These are phyloP conservation scores for Palythoa heliodiscus DNA, from an alignment of 92 coral and sea anemone genomes.

Conservation along the genomic window DNA sequence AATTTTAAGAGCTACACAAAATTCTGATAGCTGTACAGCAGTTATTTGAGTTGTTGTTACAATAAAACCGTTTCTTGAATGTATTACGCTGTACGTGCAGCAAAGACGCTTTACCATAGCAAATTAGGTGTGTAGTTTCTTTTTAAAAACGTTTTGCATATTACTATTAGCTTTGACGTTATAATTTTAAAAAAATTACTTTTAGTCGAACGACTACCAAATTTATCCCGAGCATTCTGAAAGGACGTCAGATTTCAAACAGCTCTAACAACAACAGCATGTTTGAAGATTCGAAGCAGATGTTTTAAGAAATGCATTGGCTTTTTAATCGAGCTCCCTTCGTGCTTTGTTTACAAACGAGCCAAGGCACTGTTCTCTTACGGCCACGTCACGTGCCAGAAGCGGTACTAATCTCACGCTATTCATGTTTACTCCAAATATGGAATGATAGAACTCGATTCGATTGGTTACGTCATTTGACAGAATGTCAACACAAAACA, in stretches of 20 bases:
- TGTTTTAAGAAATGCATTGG: not conserved
- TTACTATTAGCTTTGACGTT: no score
- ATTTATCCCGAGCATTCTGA: no score
- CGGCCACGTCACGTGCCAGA: slow-evolving; percentile 41
- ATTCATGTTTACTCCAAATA: slow-evolving; percentile 59
- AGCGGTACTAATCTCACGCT: slow-evolving; percentile 40
- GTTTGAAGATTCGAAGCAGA: not conserved
- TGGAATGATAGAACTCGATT: slow-evolving; percentile 64
- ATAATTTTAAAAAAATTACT: no score
- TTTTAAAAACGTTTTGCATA: no score
- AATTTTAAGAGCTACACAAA: no score
- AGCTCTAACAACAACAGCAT: not conserved
- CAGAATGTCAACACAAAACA: slow-evolving; percentile 98
- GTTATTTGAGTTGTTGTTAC: no score
- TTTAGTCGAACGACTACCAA: no score
- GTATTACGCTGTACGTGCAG: no score
- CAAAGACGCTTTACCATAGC: no score
- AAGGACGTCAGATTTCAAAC: not conserved
- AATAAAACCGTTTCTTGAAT: no score
- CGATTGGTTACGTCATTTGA: slow-evolving; percentile 87
- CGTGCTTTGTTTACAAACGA: slow-evolving; percentile 33
- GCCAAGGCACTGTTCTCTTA: not conserved
- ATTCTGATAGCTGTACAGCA: no score
- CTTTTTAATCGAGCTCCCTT: not conserved
- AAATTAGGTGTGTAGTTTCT: no score